Base-by-base conservation (phyloP, 2,888 invertebrate species). In the Unio pictorum region DNA sequence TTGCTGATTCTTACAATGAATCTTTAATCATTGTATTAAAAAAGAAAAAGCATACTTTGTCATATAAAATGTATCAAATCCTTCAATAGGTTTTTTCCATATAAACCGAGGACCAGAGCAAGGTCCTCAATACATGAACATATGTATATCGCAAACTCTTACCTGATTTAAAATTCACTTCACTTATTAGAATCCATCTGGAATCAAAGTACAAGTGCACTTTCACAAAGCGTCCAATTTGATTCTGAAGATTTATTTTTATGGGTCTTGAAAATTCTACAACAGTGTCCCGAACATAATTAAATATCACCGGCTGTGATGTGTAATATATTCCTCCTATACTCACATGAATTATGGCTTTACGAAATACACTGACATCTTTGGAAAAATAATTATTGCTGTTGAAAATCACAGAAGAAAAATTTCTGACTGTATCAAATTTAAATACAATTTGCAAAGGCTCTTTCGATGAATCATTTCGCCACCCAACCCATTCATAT, bases 401-500 rank as follows among this genome's bases (percentile, higher is more conserved):
- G 91, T 93, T 95, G 69, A 97, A 92, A 86, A 94, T 94, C 58
- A 96, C 93, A 1, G 94, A 93, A 62, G 94, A 94, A 91, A 97
- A 97, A 90, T 96, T 96, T 30, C 96, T 92, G 72, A 96, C 94
- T 87, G 93, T 93, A 88, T 96, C 96, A 91, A 97, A 97, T 90
- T 96, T 95, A 91, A 97, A 96, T 4, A 93, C 92, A 59, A 97
- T 91, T 82, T 94, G 93, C 17, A 96, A 91, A 91, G 82, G 84
- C 92, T 63, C 91, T 87, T 95, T 95, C 15, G 71, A 34, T 89
- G 95, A 85, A 61, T 88, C 86, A 67, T 86, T 88, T 74, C 93
- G 93, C 97, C 97, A 97, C 1, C 96, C 97, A 56, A 97, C 94
- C 97, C 96, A 97, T 66, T 95, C 95, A 84, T 95, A 94, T 23